phyloP scores from a whole-genome alignment of 1,140 invertebrate species.

The Dreissena rostriformis region DNA sequence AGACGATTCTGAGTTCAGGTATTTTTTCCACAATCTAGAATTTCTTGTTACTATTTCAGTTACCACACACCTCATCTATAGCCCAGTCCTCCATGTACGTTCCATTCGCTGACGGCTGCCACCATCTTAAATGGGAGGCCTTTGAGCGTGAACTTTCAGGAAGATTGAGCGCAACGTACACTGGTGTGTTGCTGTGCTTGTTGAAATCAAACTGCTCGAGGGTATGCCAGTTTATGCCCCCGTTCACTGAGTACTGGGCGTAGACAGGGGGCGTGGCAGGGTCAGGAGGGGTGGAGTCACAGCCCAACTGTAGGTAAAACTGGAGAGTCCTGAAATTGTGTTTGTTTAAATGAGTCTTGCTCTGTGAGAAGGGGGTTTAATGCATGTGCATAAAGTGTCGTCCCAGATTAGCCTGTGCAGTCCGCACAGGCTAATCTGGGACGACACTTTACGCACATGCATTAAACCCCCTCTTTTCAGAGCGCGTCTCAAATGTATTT shows the following conservation, averaged over 20 bases:
- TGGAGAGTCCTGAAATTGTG: constrained; percentile 75
- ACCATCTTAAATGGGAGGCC: constrained; percentile 80
- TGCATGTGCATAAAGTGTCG: too few species aligned
- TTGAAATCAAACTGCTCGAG: constrained; percentile 80
- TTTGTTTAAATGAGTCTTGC: too few species aligned
- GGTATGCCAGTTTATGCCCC: constrained; percentile 80
- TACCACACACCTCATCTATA: constrained; percentile 78
- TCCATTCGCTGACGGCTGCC: constrained; percentile 80
- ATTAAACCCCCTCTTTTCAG: too few species aligned
- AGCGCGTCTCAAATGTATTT: too few species aligned
- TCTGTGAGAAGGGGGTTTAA: too few species aligned
- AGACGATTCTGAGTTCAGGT: too few species aligned
- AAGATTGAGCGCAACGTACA: constrained; percentile 77
- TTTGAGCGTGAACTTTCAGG: constrained; percentile 76
- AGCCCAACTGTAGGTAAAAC: constrained; percentile 79
- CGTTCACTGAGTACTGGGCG: constrained; percentile 80
- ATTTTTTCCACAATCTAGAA: too few species aligned
- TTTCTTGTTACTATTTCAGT: too few species aligned
- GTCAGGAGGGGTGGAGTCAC: constrained; percentile 58
- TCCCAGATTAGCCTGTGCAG: too few species aligned
- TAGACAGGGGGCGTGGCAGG: constrained; percentile 73
- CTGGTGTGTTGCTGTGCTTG: constrained; percentile 67
- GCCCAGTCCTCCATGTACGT: constrained; percentile 80
- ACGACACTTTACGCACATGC: too few species aligned
- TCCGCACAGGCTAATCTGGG: too few species aligned